Evolutionary conservation across 2,888 invertebrate species (phyloP), one percentile per base, ranked within the genome.

Genomic region (Rhyacophila evoluta): DNA sequence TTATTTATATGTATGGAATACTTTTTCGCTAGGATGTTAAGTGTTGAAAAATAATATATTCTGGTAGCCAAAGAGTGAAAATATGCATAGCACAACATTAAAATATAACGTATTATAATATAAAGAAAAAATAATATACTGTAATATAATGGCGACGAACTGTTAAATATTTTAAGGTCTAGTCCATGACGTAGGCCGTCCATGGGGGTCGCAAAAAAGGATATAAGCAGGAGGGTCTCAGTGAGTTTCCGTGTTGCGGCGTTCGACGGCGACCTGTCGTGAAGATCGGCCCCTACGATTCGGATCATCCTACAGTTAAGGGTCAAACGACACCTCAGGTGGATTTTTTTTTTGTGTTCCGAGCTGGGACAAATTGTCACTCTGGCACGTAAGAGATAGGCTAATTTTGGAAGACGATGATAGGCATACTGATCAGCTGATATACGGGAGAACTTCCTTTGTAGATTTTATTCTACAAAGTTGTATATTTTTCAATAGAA

Each of bases 211-310:
- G 55, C 55, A 55, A 55, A 55, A 55, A 55, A 55, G n/a, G 15
- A 55, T 25, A 55, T 55, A 55, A 55, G 15, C 55, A 55, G 19
- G 55, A 55, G 55, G 55, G 55, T 55, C 55, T 55, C 55, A 55
- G 55, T 55, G 55, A 55, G 55, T 55, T 55, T 55, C 19, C 55
- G 55, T 55, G 55, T 55, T 55, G 55, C 55, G 55, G 55, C 55
- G 10, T 55, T 55, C 55, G 55, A 55, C 25, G 55, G 15, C 55
- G 55, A 19, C 55, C 55, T 19, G 25, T 2, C 25, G 25, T 15
- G 25, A 55, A 55, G 55, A 55, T 19, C 25, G 55, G 19, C 55
- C 55, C 55, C 19, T 19, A 10, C 55, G 15, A 55, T 55, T 55
- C 25, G 55, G 55, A 55, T 55, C 55, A 25, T 12, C 55, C 55